These are phyloP conservation scores for Characodon lateralis DNA, from an alignment of 2,797 vertebrate genomes.

Conservation along the genomic window DNA sequence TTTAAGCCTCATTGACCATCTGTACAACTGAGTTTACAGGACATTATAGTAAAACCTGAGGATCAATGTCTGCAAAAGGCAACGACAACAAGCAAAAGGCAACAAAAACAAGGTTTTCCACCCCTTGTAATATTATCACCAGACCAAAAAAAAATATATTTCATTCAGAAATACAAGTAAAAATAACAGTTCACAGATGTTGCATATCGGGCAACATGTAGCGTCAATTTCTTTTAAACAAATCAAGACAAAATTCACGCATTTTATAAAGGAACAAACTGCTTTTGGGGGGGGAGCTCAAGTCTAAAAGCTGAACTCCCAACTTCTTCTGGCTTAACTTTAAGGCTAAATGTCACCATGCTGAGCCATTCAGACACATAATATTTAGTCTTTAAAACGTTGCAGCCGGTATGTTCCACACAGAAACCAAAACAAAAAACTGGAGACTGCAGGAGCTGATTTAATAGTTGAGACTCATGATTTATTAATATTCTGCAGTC, in stretches of 20 bases:
- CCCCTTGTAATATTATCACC: background rate
- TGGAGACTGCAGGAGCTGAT: background rate
- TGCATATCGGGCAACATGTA: background rate
- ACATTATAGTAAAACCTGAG: background rate
- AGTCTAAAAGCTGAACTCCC: background rate
- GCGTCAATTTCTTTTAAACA: background rate
- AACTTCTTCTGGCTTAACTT: background rate
- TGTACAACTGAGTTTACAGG: background rate
- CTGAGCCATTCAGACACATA: background rate
- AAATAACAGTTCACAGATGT: background rate
- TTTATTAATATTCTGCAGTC: conserved; percentile 54
- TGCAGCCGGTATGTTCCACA: too few relatives aligned
- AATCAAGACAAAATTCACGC: background rate
- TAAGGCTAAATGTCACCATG: background rate
- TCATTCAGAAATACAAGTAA: background rate
- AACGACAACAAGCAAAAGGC: background rate
- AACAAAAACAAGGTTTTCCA: too few relatives aligned
- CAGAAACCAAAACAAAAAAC: background rate
- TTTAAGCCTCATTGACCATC: background rate
- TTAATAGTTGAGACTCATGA: conserved; percentile 39
- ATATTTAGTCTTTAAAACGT: background rate
- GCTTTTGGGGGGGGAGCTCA: background rate
- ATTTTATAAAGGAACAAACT: background rate
- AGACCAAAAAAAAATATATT: too few relatives aligned
- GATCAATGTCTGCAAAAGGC: background rate